Evolutionary conservation across 1,140 invertebrate genomes (phyloP).

Genomic region (Diachasma alloeum): DNA sequence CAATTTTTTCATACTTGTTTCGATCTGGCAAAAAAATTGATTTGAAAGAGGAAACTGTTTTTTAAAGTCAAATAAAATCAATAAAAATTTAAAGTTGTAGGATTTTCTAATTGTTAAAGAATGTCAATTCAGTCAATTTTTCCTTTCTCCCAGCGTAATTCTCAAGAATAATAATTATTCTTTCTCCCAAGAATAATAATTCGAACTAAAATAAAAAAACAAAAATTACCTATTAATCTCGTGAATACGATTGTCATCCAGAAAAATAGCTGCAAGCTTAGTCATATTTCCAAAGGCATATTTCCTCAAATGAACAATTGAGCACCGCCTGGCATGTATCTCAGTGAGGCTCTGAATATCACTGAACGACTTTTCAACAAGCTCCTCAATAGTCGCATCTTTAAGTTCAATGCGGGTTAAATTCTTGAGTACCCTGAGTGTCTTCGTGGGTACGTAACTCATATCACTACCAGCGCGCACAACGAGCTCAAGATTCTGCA

Average conservation of each 20-base stretch:
- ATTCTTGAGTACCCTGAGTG: conserved; percentile 71
- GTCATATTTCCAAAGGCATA: conserved; percentile 75
- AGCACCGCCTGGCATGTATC: conserved; percentile 73
- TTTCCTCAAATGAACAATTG: conserved; percentile 70
- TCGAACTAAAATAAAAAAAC: neutral
- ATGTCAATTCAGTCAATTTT: too few relatives aligned
- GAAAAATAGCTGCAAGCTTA: conserved; percentile 71
- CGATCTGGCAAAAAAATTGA: too few relatives aligned
- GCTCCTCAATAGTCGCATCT: conserved; percentile 74
- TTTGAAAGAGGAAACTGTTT: too few relatives aligned
- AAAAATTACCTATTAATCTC: conserved; percentile 72
- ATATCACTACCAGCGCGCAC: conserved; percentile 72
- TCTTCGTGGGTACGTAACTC: conserved; percentile 74
- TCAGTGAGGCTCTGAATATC: conserved; percentile 74
- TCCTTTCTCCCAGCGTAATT: too few relatives aligned
- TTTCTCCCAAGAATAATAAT: too few relatives aligned
- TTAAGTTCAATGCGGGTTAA: conserved; percentile 73
- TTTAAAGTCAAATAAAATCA: too few relatives aligned
- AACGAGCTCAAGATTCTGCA: conserved; percentile 75
- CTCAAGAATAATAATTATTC: too few relatives aligned
- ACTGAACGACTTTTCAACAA: conserved; percentile 74
- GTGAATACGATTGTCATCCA: conserved; percentile 76
- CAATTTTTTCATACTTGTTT: too few relatives aligned
- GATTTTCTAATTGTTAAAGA: too few relatives aligned
- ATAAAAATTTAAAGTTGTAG: too few relatives aligned